These are phyloP conservation scores for Semotilus atromaculatus DNA, from an alignment of 2,797 vertebrate genomes.

Conservation along the genomic window DNA sequence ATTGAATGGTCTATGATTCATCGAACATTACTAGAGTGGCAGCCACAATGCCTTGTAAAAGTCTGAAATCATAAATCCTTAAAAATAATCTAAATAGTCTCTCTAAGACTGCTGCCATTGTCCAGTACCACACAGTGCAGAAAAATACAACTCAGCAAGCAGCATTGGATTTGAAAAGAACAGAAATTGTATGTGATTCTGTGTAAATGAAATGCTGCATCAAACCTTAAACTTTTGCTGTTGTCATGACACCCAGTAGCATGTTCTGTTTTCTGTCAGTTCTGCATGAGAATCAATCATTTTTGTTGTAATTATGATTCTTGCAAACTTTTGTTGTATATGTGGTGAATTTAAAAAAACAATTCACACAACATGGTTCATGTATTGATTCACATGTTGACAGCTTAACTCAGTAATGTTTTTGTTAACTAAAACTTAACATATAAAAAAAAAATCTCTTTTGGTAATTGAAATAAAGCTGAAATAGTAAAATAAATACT, in stretches of 20 bases:
- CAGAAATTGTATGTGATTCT: neutral
- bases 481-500: too few species aligned
- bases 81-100: constrained; percentile 16
- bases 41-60: constrained; percentile 22
- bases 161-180: neutral
- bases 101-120: neutral
- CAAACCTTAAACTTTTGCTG: neutral
- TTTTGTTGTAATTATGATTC: neutral
- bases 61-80: constrained; percentile 14
- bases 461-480: too few species aligned
- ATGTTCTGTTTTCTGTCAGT: neutral
- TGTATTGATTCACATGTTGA: neutral
- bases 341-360: neutral
- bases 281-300: neutral
- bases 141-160: neutral
- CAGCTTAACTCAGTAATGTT: neutral
- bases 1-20: neutral
- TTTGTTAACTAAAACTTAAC: neutral
- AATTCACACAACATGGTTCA: neutral
- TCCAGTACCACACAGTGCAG: neutral
- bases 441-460: neutral
- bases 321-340: neutral
- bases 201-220: neutral
- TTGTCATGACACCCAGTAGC: constrained; percentile 14
- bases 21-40: neutral